These are phyloP conservation scores for Boulengerochromis microlepis DNA, from an alignment of 2,113 vertebrate species.

Conservation along the genomic window DNA sequence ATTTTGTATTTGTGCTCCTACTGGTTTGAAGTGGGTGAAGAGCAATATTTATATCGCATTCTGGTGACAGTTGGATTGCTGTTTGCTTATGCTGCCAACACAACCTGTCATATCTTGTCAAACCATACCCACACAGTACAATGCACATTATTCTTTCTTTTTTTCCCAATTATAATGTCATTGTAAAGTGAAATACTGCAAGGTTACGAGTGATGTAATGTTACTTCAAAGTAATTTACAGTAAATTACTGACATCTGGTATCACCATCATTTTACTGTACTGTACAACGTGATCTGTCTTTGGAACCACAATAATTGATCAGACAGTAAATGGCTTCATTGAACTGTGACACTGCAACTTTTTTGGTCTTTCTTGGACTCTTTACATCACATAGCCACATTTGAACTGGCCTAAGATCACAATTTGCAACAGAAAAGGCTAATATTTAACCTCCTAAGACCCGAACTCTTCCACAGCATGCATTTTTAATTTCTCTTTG, in stretches of 20 bases:
- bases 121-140: not conserved
- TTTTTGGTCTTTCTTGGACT: not conserved
- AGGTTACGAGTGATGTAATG: not conserved
- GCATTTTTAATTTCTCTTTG: too few relatives aligned
- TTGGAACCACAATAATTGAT: not conserved
- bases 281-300: fast-evolving
- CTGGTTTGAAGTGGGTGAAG: not conserved
- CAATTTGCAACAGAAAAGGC: not conserved
- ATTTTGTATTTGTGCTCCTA: not conserved
- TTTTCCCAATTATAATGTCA: not conserved
- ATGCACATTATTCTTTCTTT: not conserved
- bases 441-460: too few relatives aligned
- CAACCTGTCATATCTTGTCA: not conserved
- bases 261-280: not conserved
- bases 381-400: fast-evolving
- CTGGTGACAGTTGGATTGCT: not conserved
- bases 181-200: not conserved
- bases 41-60: not conserved
- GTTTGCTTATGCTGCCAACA: not conserved
- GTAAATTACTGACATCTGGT: not conserved
- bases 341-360: not conserved
- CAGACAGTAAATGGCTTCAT: not conserved
- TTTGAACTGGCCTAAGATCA: not conserved
- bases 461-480: too few relatives aligned
- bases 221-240: not conserved